These are phyloP conservation scores for Allygus modestus DNA, from an alignment of 2,888 invertebrate species.

Conservation along the genomic window DNA sequence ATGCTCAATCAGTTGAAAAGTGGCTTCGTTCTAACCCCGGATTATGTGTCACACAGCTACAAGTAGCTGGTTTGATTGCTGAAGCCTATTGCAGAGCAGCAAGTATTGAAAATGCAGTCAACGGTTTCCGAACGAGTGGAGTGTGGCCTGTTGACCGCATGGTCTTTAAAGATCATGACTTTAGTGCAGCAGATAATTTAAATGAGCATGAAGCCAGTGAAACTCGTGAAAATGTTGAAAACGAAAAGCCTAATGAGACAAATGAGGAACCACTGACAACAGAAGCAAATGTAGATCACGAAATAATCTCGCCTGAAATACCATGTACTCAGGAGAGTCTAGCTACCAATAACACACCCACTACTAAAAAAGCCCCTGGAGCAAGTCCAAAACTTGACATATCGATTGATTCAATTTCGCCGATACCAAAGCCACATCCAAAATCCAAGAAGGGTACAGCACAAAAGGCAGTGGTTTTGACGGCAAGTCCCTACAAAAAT, in stretches of 20 bases:
- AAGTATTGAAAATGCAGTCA: slow-evolving; percentile 65
- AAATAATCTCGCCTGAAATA: too few relatives aligned
- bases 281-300: not conserved
- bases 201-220: too few relatives aligned
- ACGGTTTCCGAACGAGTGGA: slow-evolving; percentile 65
- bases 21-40: too few relatives aligned
- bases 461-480: slow-evolving; percentile 37
- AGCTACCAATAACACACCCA: too few relatives aligned
- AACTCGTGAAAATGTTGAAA: not conserved
- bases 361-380: not conserved
- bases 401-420: not conserved
- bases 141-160: slow-evolving; percentile 18
- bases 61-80: too few relatives aligned
- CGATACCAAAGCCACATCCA: not conserved
- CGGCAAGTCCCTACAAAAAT: slow-evolving; percentile 51
- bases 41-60: too few relatives aligned
- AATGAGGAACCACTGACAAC: not conserved
- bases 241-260: not conserved
- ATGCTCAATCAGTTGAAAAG: too few relatives aligned
- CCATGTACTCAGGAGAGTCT: too few relatives aligned
- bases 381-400: not conserved
- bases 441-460: slow-evolving; percentile 14
- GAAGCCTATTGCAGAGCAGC: slow-evolving; percentile 67
- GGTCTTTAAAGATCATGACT: too few relatives aligned
- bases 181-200: too few relatives aligned